Base-by-base conservation (phyloP, 2,888 invertebrate genomes). In the Cordilura impudica region DNA sequence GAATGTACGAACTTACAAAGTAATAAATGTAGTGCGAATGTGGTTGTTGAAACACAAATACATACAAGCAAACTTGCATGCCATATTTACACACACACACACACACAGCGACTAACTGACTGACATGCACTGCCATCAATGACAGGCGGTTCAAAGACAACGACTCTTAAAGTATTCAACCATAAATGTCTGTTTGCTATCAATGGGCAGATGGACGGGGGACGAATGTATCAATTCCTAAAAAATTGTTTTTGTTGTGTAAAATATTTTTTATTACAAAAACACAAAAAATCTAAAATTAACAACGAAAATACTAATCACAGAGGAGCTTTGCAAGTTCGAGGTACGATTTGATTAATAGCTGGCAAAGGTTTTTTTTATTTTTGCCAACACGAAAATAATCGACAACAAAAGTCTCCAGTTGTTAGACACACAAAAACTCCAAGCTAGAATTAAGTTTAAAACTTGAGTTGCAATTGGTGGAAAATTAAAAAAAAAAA, bases 271-370 rank as follows among this genome's bases (percentile, higher is more conserved):
- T 26, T 12, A 39, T 39, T 39, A 39, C 35, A 39, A 39, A 39
- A 65, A 43, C 53, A 29, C 54, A 45, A 35, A 47, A 39, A 26
- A 23, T 4, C 10, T 16, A 47, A n/a, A 0, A 31, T 14, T 19
- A 14, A 51, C 16, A 63, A 56, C 35, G 10, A 56, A 39, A 2
- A 49, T 23, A 26, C 66, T 65, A 71, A 75, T 56, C 61, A 66
- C 49, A 53, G 70, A 61, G 60, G 35, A 67, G 75, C 61, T 79
- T 71, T 72, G 71, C 79, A 79, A 79, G 79, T 79, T 79, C 79
- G 79, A 79, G 79, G 79, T 79, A 75, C 75, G 75, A 75, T 71
- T 79, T 79, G 79, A 79, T 79, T 75, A 79, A 79, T 79, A 75
- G 35, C 65, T 58, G 60, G 8, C 53, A 54, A 26, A 73, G 54